phyloP scores from a whole-genome alignment of 2,797 vertebrate genomes.

The Antrozous pallidus region DNA sequence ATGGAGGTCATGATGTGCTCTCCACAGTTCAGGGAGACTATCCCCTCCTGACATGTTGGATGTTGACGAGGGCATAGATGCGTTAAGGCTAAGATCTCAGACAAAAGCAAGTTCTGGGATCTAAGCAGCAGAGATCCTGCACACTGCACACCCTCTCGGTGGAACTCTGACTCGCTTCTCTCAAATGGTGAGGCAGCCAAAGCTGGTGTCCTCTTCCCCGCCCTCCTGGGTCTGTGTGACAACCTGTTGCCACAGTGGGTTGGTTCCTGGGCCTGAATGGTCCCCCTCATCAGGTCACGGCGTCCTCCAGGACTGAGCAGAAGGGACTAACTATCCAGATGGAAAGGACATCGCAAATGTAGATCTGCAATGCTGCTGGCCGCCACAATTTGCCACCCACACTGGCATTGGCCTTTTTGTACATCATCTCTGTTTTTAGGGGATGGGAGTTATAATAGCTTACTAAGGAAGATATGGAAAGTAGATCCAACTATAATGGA shows the following conservation, averaged over 20 bases:
- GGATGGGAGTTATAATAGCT: not conserved
- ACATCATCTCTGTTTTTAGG: not conserved
- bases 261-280: not conserved
- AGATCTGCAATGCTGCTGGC: not conserved
- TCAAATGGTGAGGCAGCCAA: not conserved
- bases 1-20: rapidly evolving
- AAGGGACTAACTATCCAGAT: not conserved
- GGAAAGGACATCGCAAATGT: not conserved
- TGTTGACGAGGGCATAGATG: not conserved
- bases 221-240: not conserved
- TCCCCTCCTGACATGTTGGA: no score
- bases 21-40: not conserved
- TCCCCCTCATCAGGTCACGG: not conserved
- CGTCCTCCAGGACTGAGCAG: not conserved
- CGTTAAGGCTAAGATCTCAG: not conserved
- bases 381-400: not conserved
- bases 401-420: not conserved
- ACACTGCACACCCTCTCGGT: not conserved
- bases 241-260: not conserved
- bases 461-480: not conserved
- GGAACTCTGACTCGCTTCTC: not conserved
- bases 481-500: not conserved
- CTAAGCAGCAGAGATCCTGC: not conserved
- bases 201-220: not conserved
- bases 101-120: not conserved